These are phyloP conservation scores for Coremacera marginata DNA, from an alignment of 2,888 invertebrate genomes.

Conservation along the genomic window DNA sequence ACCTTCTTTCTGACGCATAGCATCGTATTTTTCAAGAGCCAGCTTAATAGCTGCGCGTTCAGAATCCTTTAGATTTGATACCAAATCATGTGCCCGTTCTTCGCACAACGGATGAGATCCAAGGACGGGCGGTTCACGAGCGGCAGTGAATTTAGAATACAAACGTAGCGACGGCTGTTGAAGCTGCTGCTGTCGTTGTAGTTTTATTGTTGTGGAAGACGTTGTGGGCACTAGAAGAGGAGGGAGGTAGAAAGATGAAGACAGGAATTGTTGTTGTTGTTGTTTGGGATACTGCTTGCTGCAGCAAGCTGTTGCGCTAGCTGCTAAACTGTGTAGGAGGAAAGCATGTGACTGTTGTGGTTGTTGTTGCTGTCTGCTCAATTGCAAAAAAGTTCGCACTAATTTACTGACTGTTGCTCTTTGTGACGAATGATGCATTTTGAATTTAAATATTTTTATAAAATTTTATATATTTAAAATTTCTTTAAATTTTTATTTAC, in stretches of 20 bases:
- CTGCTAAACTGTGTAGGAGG: neutral
- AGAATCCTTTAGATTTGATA: conserved; percentile 78
- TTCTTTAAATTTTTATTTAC: neutral
- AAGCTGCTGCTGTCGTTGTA: neutral
- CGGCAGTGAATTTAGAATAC: conserved; percentile 54
- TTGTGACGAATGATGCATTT: conserved; percentile 29
- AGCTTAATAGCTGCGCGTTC: conserved; percentile 78
- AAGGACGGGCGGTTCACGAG: conserved; percentile 44
- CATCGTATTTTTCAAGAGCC: conserved; percentile 81
- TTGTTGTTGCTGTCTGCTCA: conserved; percentile 19
- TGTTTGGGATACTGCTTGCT: conserved; percentile 18
- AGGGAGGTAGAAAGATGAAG: neutral
- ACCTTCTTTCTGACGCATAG: conserved; percentile 80
- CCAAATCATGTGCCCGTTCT: conserved; percentile 80
- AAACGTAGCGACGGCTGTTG: neutral
- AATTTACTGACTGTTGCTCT: conserved; percentile 10
- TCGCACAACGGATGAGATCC: conserved; percentile 72
- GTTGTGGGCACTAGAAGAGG: neutral
- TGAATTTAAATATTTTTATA: neutral
- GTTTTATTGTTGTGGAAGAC: conserved; percentile 5
- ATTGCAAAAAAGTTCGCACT: conserved; percentile 34
- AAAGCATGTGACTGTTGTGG: conserved; percentile 7
- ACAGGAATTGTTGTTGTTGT: conserved; percentile 38
- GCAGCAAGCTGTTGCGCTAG: neutral
- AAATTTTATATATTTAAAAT: too few species aligned